Base-by-base conservation (phyloP, 1,140 invertebrate genomes). In the Apis cerana region DNA sequence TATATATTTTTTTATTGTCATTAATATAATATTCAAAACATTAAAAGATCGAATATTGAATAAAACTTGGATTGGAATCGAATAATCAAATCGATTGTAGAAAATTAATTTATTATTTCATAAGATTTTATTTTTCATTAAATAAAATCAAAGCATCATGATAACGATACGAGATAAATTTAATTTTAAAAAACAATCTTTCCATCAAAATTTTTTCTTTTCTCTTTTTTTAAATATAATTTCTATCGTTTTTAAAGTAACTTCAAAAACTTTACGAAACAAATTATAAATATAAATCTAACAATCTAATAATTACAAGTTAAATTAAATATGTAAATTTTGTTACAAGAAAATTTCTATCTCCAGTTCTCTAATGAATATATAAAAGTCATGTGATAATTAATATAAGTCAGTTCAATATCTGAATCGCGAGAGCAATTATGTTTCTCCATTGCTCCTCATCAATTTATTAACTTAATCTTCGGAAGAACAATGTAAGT, bases 391-490 rank as follows among this genome's bases (percentile, higher is more conserved):
- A 43, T 7, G 4, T 33, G 33, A 33, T 33, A 33, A 33, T 3
- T 33, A 33, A 43, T 43, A 43, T 43, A 43, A 43, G 33, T 43
- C 4, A 21, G 27, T 17, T 27, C 52, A 8, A 54, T 58, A 59
- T 74, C 69, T 64, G 13, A 52, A 56, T 77, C 75, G 56, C 48
- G 13, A 27, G 50, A 23, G 48, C 50, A 74, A 80, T 74, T 65
- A 64, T 59, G 59, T 74, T 61, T 50, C 43, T 52, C 68, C 19
- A 54, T 71, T 50, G 65, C 59, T 71, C 50, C 27, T 52, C 19
- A 56, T 61, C 48, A 58, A 79, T 48, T 61, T 48, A 68, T 76
- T 65, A 76, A 65, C 61, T 76, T 76, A 76, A 76, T 76, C 75
- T 59, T 10, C 61, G 4, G 75, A 52, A n/a, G 71, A 61, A 75